A percentile compares a stretch with the other conserved stretches of the same genome.
These are phyloP conservation scores for Atrina japonica DNA, from an alignment of 2,888 invertebrate genomes.

Conservation along the genomic window DNA sequence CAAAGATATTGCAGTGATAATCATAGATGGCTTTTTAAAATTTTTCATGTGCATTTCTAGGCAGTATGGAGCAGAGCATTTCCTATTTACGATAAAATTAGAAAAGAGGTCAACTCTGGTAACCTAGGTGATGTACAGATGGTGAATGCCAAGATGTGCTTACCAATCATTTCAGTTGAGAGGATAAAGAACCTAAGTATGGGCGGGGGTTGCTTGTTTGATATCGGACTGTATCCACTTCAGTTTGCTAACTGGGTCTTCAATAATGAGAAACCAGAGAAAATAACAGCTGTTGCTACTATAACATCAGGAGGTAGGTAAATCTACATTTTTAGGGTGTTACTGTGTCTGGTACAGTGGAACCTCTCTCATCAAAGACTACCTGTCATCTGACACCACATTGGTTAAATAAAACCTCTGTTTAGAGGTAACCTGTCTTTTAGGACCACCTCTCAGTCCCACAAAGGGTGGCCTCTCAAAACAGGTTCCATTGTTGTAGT, in stretches of 20 bases:
- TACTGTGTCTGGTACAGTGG: too few species aligned
- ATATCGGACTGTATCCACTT: constrained; percentile 72
- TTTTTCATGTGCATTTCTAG: too few species aligned
- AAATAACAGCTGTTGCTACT: constrained; percentile 86
- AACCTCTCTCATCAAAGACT: too few species aligned
- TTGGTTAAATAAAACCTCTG: too few species aligned
- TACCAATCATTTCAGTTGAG: constrained; percentile 83
- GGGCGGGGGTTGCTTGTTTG: constrained; percentile 85
- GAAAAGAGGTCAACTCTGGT: constrained; percentile 88
- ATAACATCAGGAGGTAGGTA: constrained; percentile 84
- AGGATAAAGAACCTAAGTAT: constrained; percentile 86
- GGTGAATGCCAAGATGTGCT: constrained; percentile 86
- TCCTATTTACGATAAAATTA: constrained; percentile 88
- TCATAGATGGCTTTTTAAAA: too few species aligned
- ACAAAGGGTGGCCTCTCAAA: too few species aligned
- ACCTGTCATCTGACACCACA: too few species aligned
- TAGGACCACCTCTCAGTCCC: too few species aligned
- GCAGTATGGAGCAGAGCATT: constrained; percentile 93
- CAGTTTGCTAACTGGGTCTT: constrained; percentile 80
- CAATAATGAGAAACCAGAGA: constrained; percentile 86
- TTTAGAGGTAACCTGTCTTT: too few species aligned
- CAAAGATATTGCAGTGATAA: too few species aligned
- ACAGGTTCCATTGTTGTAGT: too few species aligned
- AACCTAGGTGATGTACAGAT: constrained; percentile 88
- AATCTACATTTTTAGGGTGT: too few species aligned